Conservation (phyloP, 2,888 invertebrate species). For the Oxyteleia sp. region DNA sequence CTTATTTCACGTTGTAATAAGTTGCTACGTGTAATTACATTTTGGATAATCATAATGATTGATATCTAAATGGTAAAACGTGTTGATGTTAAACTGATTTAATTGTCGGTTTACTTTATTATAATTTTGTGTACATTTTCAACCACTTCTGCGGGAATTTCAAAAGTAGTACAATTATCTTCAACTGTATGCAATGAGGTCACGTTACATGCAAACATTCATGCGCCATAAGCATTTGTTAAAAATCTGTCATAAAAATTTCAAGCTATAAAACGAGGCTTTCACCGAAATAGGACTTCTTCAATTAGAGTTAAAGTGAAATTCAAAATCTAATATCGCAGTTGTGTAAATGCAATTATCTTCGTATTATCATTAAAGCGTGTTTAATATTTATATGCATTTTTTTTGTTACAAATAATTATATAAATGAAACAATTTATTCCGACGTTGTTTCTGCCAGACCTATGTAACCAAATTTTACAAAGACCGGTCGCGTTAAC, state of each 20-base stretch:
- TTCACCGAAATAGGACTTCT: constrained; percentile 5
- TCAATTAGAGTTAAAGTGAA: constrained; percentile 9
- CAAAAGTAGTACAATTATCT: constrained; percentile 11
- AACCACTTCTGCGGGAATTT: constrained; percentile 10
- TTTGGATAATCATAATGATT: too few species aligned
- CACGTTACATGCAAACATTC: constrained; percentile 26
- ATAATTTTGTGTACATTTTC: constrained; percentile 1
- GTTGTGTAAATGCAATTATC: background rate
- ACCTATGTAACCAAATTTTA: too few species aligned
- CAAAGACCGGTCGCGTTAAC: too few species aligned
- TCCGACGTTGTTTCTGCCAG: too few species aligned
- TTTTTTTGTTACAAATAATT: too few species aligned
- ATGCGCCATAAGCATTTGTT: constrained; percentile 17
- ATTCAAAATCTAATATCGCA: background rate
- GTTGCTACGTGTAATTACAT: too few species aligned
- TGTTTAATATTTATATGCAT: too few species aligned
- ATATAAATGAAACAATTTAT: too few species aligned
- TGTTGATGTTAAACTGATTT: too few species aligned
- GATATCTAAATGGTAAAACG: background rate
- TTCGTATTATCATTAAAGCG: background rate
- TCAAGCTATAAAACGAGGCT: constrained; percentile 21
- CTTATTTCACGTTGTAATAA: background rate
- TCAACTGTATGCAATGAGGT: constrained; percentile 26
- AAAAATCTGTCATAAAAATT: constrained; percentile 29
- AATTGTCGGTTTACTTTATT: too few species aligned